Evolutionary conservation across 2,113 vertebrate species (phyloP).

Genomic region (Stictonetta naevosa): DNA sequence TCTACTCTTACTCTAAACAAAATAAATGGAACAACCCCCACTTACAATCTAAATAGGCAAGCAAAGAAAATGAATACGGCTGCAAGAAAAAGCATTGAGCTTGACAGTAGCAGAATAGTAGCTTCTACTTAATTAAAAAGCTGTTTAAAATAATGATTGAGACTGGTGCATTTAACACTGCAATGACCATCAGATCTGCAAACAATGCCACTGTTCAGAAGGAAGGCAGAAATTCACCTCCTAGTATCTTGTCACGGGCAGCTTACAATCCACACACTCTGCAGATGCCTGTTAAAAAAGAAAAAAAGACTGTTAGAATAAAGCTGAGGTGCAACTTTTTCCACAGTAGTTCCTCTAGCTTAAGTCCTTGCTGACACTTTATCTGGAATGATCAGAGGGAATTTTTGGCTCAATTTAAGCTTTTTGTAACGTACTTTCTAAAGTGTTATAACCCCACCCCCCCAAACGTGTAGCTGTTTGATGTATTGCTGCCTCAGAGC

Average conservation of each 20-base stretch:
- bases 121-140: neutral
- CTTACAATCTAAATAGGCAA: neutral
- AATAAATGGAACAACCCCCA: neutral
- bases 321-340: neutral
- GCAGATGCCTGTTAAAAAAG: neutral
- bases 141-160: neutral
- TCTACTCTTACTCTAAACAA: neutral
- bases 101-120: neutral
- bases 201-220: neutral
- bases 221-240: neutral
- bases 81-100: neutral
- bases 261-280: neutral
- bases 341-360: neutral
- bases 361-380: neutral
- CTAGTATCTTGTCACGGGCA: neutral
- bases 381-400: neutral
- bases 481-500: neutral
- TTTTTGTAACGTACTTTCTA: neutral
- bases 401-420: neutral
- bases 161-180: neutral
- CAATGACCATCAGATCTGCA: neutral
- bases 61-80: neutral
- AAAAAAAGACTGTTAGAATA: neutral
- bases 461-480: neutral
- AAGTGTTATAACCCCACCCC: neutral